Percentiles rank a stretch among this genome's conserved stretches.
These are phyloP conservation scores for Tolmerus cingulatus DNA, from an alignment of 2,888 invertebrate species.

Conservation along the genomic window DNA sequence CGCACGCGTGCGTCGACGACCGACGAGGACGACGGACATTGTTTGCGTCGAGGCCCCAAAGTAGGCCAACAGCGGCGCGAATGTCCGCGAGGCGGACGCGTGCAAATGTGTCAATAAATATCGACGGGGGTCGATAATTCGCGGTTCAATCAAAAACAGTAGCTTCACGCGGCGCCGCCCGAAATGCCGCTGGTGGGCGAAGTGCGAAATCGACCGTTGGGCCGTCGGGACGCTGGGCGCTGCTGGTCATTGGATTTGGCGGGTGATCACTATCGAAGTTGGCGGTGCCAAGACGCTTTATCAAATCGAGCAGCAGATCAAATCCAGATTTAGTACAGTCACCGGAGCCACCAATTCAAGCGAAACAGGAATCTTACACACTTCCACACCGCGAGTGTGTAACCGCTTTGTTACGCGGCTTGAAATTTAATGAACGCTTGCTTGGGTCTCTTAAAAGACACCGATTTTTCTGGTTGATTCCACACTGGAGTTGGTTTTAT, in stretches of 20 bases:
- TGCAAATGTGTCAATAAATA: background rate
- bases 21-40: background rate
- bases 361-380: background rate
- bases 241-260: background rate
- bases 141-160: background rate
- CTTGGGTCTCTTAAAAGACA: slow-evolving; percentile 17
- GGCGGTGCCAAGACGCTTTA: background rate
- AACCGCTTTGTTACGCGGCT: background rate
- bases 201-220: background rate
- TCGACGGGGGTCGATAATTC: background rate
- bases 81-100: background rate
- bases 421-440: background rate
- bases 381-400: background rate
- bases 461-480: slow-evolving; percentile 28
- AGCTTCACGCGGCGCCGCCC: background rate
- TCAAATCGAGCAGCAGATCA: background rate
- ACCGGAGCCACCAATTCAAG: background rate
- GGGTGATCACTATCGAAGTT: background rate
- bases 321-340: background rate
- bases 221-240: background rate
- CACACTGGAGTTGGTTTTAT: slow-evolving; percentile 1
- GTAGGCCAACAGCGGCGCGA: background rate
- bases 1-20: background rate
- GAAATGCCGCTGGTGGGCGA: background rate
- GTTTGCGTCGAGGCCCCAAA: background rate